Evolutionary conservation across 2,797 vertebrate species (phyloP).

Genomic region (Pangasius mekongensis): DNA sequence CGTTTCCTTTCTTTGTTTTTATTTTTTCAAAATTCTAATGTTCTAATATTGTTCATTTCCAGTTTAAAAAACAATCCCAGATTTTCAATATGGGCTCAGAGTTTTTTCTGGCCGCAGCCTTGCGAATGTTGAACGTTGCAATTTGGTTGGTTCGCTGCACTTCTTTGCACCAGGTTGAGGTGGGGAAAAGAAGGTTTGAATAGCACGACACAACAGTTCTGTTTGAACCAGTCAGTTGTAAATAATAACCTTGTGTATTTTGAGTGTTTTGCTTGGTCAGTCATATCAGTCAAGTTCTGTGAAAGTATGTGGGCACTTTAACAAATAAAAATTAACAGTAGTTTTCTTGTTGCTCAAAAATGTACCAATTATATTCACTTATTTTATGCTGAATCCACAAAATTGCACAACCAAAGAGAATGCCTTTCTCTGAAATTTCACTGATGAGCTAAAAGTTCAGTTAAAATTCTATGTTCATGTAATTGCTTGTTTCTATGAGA

Average conservation of each 20-base stretch:
- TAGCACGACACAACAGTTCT: no score
- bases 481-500: background rate
- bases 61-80: background rate
- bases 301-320: background rate
- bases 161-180: background rate
- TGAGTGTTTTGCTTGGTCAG: background rate
- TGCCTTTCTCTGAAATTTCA: background rate
- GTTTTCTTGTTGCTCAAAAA: background rate
- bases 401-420: background rate
- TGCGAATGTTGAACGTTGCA: background rate
- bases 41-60: no score
- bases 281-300: background rate
- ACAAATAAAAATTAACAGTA: no score
- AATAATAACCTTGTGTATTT: background rate
- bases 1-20: background rate
- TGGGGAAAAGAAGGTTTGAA: background rate
- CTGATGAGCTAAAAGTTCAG: background rate
- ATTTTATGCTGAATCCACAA: background rate
- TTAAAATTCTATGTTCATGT: background rate
- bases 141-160: background rate
- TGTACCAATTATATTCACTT: background rate
- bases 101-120: background rate
- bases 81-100: background rate
- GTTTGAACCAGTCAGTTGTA: background rate
- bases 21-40: no score